Conservation (phyloP, 1,140 invertebrate species). For the Drosophila rufa region DNA sequence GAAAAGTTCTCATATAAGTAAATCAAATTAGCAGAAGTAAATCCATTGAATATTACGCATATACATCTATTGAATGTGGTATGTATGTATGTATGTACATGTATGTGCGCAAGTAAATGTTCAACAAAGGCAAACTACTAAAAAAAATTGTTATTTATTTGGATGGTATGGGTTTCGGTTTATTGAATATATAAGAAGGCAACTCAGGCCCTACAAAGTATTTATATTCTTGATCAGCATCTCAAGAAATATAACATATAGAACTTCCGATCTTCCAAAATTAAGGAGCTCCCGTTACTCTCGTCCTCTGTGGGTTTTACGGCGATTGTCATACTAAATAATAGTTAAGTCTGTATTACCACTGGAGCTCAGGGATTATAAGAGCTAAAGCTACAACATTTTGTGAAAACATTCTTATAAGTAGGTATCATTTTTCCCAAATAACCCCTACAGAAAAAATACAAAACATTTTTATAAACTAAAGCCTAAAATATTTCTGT, state of each 20-base stretch:
- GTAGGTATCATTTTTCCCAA: no score
- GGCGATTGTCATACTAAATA: no score
- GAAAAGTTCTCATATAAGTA: slow-evolving; percentile 59
- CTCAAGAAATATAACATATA: neutral
- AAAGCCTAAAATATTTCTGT: no score
- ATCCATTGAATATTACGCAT: slow-evolving; percentile 45
- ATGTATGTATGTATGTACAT: slow-evolving; percentile 22
- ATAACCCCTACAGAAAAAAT: no score
- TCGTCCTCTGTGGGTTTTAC: no score
- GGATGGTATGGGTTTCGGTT: neutral
- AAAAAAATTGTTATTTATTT: neutral
- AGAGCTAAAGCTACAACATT: no score
- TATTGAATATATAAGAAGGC: no score
- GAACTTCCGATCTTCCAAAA: neutral
- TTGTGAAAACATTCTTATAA: no score
- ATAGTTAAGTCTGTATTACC: no score
- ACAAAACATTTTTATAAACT: no score
- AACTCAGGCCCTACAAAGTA: neutral
- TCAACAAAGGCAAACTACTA: slow-evolving; percentile 16
- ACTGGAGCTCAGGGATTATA: no score
- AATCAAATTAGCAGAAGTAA: slow-evolving; percentile 47
- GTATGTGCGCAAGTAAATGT: slow-evolving; percentile 44
- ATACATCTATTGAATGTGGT: slow-evolving; percentile 8
- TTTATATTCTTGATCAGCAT: neutral
- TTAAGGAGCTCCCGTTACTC: no score